A percentile compares a stretch with the other conserved stretches of the same genome.
Conservation (phyloP, 2,797 vertebrate species). For the Nyctibius grandis region DNA sequence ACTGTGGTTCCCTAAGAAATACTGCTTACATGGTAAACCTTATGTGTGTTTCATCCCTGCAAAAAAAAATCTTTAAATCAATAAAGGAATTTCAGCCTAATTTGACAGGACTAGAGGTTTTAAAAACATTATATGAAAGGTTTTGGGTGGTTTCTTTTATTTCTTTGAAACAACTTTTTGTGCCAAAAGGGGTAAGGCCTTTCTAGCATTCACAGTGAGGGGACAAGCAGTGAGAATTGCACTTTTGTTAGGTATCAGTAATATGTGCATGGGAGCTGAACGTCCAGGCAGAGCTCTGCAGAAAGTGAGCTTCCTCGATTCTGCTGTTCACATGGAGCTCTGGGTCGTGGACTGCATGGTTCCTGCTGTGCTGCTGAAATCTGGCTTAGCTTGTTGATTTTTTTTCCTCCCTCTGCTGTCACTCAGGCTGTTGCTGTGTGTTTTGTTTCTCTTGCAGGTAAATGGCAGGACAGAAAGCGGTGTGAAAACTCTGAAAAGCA, state of each 20-base stretch:
- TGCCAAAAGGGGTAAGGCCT: background rate
- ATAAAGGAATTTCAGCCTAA: background rate
- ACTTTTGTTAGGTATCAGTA: background rate
- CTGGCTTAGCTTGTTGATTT: background rate
- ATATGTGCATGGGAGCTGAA: background rate
- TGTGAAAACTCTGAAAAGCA: slow-evolving; percentile 2
- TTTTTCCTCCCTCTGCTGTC: background rate
- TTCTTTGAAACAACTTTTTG: background rate
- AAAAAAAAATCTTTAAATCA: background rate
- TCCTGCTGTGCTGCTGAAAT: background rate
- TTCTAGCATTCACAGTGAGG: background rate
- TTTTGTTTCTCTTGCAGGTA: slow-evolving; percentile 30
- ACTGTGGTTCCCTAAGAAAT: background rate
- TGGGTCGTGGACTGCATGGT: background rate
- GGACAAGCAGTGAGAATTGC: background rate
- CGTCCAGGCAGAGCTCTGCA: background rate
- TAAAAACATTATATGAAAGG: background rate
- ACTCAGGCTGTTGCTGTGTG: background rate
- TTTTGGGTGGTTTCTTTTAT: background rate
- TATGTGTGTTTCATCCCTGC: background rate
- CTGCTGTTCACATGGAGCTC: background rate
- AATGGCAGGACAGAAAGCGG: background rate
- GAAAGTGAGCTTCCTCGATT: background rate
- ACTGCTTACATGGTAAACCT: background rate
- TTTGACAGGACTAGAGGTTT: background rate